Percentiles rank a stretch among this genome's conserved stretches.
These are phyloP conservation scores for Sarcophaga rosellei DNA, from an alignment of 2,888 invertebrate species.

Conservation along the genomic window DNA sequence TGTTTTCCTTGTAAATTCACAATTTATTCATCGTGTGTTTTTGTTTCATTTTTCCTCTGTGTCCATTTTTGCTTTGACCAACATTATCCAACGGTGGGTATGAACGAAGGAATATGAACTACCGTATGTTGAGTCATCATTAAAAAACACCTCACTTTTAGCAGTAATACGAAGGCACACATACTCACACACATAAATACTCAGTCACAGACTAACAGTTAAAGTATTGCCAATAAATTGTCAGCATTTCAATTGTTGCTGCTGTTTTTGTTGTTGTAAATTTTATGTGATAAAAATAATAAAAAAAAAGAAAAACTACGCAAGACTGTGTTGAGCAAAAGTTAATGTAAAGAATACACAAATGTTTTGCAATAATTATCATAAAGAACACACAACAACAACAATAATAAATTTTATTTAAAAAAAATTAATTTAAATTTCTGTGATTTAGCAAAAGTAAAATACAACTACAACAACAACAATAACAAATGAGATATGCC, in stretches of 20 bases:
- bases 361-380: conserved; percentile 64
- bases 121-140: no score
- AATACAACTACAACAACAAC: background rate
- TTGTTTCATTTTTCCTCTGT: no score
- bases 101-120: no score
- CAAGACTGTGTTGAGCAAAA: conserved; percentile 36
- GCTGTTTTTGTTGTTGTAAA: background rate
- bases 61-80: no score
- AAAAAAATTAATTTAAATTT: conserved; percentile 9
- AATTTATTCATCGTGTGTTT: no score
- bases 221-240: background rate
- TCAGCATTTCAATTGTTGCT: background rate
- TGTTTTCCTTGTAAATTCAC: no score
- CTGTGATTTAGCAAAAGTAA: background rate
- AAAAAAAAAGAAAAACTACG: background rate
- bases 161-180: background rate
- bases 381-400: conserved; percentile 39
- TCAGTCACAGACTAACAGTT: no score
- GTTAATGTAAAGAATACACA: conserved; percentile 54
- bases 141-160: background rate
- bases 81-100: no score
- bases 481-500: background rate
- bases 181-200: background rate
- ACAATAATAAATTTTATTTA: conserved; percentile 31
- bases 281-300: background rate